Base-by-base conservation (phyloP, 1,140 invertebrate genomes). In the Hyphantria cunea region DNA sequence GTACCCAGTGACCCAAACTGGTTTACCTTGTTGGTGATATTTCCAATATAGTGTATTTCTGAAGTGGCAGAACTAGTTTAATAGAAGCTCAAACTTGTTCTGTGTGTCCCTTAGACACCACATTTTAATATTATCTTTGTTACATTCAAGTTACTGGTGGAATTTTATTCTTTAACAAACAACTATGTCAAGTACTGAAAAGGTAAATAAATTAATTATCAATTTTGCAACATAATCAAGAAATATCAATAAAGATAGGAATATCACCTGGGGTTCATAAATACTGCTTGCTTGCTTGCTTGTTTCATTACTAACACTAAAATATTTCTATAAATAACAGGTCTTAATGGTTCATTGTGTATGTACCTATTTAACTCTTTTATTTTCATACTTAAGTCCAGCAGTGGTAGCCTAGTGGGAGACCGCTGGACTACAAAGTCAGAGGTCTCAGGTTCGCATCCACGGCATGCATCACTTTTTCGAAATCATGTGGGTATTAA, bases 401-500 rank as follows among this genome's bases (percentile, higher is more conserved):
- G 41, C 41, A 13, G 12, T 39, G 37, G 37, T 39, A 39, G 37
- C 37, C n/a, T 39, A 39, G 37, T 39, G 37, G 37, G 37, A 39
- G 37, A 39, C 37, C 37, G 37, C 13, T 44, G 41, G 41, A 44
- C 11, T 44, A 13, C 41, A 9, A 44, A 44, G 41, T n/a, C 12
- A 12, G 41, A 44, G 11, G 41, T 44, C 7, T 44, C 41, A n/a
- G 41, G 41, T 44, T 44, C 41, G n/a, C 41, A 44, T 44, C 13
- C 41, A 44, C 9, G 41, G 12, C 41, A 44, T 39, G 8, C 37
- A 12, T 7, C 41, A 12, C 41, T 44, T 12, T 44, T 44, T 44
- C 41, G 41, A 44, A 44, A 44, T 44, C 41, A 44, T 44, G 41
- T 44, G 41, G 0, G 41, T 44, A 44, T 44, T 44, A 44, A 44